Percentiles rank a stretch among this genome's conserved stretches.
These are phyloP conservation scores for Conger conger DNA, from an alignment of 2,113 vertebrate genomes.

Conservation along the genomic window DNA sequence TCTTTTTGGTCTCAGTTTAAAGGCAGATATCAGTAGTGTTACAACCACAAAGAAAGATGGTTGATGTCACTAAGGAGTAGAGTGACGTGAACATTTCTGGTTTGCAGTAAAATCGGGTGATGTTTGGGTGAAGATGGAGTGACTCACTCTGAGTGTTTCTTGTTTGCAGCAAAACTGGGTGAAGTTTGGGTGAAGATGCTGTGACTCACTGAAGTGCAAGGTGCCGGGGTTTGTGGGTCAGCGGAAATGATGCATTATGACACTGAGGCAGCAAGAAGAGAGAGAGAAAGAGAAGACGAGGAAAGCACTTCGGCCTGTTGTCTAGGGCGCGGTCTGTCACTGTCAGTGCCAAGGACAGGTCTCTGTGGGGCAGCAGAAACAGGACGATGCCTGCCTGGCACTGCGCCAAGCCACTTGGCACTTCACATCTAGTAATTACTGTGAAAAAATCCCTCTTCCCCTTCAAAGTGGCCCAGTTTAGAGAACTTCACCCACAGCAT, in stretches of 20 bases:
- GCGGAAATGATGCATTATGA: not conserved
- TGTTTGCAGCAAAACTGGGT: not conserved
- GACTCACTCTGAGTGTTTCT: not conserved
- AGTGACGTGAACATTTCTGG: not conserved
- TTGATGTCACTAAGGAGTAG: not conserved
- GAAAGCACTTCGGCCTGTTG: not conserved
- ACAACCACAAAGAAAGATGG: not conserved
- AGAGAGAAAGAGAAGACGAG: no score
- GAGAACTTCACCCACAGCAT: conserved; percentile 3
- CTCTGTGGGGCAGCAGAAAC: conserved; percentile 4
- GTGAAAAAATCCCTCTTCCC: conserved; percentile 17
- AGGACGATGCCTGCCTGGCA: conserved; percentile 3
- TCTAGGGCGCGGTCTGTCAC: conserved; percentile 8
- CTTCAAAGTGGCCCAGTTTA: not conserved
- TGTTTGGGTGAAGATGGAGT: not conserved
- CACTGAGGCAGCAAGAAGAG: not conserved
- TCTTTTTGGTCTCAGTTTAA: not conserved
- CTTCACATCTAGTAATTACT: conserved; percentile 17
- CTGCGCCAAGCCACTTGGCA: conserved; percentile 11
- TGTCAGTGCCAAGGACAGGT: conserved; percentile 16
- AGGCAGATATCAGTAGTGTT: not conserved
- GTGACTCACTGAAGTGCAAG: not conserved
- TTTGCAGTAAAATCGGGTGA: not conserved
- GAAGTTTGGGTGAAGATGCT: not conserved
- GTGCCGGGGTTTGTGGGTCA: not conserved